A percentile compares a stretch with the other conserved stretches of the same genome.
These are phyloP conservation scores for Euura lappo DNA, from an alignment of 1,140 invertebrate species.

Conservation along the genomic window DNA sequence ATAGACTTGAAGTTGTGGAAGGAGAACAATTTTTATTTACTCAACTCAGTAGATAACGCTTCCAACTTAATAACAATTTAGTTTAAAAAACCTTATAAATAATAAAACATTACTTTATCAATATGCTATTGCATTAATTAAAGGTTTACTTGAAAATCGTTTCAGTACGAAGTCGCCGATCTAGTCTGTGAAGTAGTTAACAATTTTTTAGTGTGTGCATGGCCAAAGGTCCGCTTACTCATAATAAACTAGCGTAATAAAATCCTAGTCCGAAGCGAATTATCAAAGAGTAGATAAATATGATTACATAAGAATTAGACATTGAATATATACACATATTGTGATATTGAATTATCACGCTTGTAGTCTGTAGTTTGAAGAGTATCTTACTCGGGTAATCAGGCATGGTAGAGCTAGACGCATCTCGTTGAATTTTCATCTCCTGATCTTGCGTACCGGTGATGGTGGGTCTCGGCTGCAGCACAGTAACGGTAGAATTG, in stretches of 20 bases:
- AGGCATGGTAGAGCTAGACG: not conserved
- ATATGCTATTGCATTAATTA: not conserved
- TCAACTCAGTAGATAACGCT: no score
- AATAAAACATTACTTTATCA: no score
- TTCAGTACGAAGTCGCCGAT: not conserved
- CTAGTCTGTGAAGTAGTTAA: not conserved
- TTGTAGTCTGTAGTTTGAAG: not conserved
- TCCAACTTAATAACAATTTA: no score
- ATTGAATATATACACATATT: not conserved
- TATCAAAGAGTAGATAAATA: not conserved
- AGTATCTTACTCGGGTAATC: not conserved
- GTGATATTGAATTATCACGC: not conserved
- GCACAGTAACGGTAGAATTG: not conserved
- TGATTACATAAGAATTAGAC: not conserved
- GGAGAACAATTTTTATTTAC: no score
- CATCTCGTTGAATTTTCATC: not conserved
- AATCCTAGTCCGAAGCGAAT: not conserved
- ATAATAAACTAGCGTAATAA: not conserved
- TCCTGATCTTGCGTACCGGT: not conserved
- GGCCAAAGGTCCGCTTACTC: not conserved
- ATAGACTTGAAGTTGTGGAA: no score
- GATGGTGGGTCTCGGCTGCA: not conserved
- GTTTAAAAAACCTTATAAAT: no score
- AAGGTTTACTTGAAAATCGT: not conserved
- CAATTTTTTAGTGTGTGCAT: not conserved